Base-by-base conservation (phyloP, 2,888 invertebrate species). In the Scaptomyza reducta region DNA sequence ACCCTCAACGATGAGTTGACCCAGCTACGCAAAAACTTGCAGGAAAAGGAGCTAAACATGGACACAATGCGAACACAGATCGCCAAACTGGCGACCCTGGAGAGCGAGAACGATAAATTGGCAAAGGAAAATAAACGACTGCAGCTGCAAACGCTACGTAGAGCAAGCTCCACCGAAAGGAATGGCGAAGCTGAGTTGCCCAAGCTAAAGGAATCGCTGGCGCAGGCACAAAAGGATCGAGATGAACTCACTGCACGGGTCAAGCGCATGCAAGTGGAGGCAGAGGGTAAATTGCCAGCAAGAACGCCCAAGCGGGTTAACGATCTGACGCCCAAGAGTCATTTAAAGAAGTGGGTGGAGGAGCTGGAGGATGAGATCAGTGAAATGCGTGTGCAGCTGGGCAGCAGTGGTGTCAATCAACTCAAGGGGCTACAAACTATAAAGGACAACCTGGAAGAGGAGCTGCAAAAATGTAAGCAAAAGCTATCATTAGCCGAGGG, bases 361-460 rank as follows among this genome's bases (percentile, higher is more conserved):
- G 97, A 98, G 74, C 92, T 97, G 77, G 97, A 97, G 92, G 96
- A 94, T 88, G 97, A 98, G 93, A 95, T 97, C 74, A 95, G 95
- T 29, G 90, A 91, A 61, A 88, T 92, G 89, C 85, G 92, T 53
- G 90, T 89, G 7, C 87, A 91, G 61, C 79, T 93, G 89, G 79
- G 92, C 79, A 87, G 92, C 70, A 78, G 89, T 91, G 84, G 90
- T 77, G 74, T 80, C 70, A 72, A 91, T 84, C 87, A 93, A 92
- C 79, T 92, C 81, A 77, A 94, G 93, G 90, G 93, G 61, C 90
- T 95, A 27, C 94, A 94, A 81, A 94, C 94, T 64, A 95, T 95
- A 74, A 95, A 94, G 77, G 93, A 93, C 67, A 93, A 92, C 55
- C 89, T 96, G 92, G 89, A 94, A 92, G 91, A 94, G 92, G 90